Percentiles rank a stretch among this genome's conserved stretches.
These are phyloP conservation scores for Plagodis dolabraria DNA, from an alignment of 2,888 invertebrate genomes.

Conservation along the genomic window DNA sequence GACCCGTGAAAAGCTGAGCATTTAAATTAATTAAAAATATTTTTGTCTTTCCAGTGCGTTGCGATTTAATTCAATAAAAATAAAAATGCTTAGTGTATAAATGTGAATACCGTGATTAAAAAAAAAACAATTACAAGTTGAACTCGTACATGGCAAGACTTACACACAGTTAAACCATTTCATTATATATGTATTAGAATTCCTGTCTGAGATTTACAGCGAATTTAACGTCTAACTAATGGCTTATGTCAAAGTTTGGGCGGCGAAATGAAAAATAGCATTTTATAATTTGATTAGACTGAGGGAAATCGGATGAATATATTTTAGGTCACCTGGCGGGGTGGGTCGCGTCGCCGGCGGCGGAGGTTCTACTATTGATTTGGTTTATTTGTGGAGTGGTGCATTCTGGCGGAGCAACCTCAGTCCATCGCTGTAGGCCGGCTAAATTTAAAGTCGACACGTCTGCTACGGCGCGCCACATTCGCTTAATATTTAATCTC, in stretches of 20 bases:
- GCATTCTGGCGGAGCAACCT: slow-evolving; percentile 46
- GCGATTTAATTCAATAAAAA: no score
- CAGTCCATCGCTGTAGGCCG: slow-evolving; percentile 37
- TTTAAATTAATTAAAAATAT: no score
- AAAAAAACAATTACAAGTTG: no score
- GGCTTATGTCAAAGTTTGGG: background rate
- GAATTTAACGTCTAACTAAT: background rate
- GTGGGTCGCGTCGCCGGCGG: slow-evolving; percentile 39
- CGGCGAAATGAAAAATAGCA: slow-evolving; percentile 13
- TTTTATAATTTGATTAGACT: slow-evolving; percentile 27
- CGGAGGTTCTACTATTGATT: slow-evolving; percentile 62
- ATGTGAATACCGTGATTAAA: no score
- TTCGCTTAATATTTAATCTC: slow-evolving; percentile 28
- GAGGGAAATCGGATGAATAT: slow-evolving; percentile 33
- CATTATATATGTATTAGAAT: no score
- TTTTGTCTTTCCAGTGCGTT: no score
- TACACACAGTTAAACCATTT: no score
- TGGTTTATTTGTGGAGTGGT: slow-evolving; percentile 67
- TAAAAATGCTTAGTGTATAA: no score
- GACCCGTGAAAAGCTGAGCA: no score
- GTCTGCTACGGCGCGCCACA: slow-evolving; percentile 18
- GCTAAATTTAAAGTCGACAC: slow-evolving; percentile 48
- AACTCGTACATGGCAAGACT: no score
- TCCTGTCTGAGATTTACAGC: no score
- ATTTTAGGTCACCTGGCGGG: slow-evolving; percentile 43